A percentile compares a stretch with the other conserved stretches of the same genome.
These are phyloP conservation scores for Sciurus niger DNA, from an alignment of 2,113 vertebrate genomes.

Conservation along the genomic window DNA sequence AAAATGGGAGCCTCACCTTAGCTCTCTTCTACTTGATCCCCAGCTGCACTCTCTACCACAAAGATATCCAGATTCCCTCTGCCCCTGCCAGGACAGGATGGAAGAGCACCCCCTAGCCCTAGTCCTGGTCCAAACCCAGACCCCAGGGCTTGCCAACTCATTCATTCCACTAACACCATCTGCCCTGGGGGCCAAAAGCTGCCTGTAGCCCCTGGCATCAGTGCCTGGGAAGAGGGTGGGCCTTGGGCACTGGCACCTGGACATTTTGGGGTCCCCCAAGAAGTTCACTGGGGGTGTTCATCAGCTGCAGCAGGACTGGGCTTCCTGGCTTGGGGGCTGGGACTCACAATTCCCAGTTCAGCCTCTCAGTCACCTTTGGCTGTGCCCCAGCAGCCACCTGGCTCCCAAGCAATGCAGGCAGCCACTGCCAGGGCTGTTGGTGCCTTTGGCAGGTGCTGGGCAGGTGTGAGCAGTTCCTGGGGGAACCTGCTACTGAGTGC, in stretches of 20 bases:
- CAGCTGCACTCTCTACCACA: background rate
- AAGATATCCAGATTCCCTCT: background rate
- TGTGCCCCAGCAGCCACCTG: conserved; percentile 16
- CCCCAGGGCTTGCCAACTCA: background rate
- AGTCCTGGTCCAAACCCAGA: background rate
- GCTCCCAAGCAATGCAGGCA: background rate
- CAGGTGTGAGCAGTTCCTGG: conserved; percentile 40
- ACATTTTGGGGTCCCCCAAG: background rate
- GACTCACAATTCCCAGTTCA: background rate
- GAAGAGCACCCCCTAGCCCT: background rate
- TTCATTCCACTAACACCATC: background rate
- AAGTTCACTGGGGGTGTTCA: background rate
- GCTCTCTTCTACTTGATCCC: background rate
- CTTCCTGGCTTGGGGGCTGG: background rate
- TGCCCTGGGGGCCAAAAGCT: background rate
- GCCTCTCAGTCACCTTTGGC: background rate
- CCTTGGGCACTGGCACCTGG: background rate
- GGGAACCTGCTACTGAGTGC: conserved; percentile 27
- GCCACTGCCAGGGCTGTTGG: background rate
- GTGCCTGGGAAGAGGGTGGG: background rate
- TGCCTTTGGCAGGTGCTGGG: conserved; percentile 43
- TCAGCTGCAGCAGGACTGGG: background rate
- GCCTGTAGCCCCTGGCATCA: background rate
- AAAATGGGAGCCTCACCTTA: background rate
- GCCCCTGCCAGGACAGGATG: background rate